Conservation (phyloP, 2,888 invertebrate species). For the Gari tellinella region DNA sequence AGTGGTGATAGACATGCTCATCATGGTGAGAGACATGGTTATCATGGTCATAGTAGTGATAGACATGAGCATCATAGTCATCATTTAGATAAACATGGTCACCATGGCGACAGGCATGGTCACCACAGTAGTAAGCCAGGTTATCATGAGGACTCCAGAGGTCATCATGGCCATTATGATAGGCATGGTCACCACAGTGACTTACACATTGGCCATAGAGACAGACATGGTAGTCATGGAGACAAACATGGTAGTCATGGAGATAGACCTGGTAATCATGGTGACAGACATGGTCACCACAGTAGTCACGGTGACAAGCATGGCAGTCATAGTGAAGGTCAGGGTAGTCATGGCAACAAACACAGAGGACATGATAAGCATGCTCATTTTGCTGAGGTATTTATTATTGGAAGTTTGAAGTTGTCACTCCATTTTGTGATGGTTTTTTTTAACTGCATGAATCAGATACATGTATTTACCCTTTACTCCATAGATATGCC, state of each 20-base stretch:
- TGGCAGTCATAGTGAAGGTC: neutral
- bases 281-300: neutral
- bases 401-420: too few species aligned
- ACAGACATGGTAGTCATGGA: neutral
- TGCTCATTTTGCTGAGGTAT: too few species aligned
- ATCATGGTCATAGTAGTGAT: slow-evolving; percentile 32
- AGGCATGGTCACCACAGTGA: too few species aligned
- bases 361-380: neutral
- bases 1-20: neutral
- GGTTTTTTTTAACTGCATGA: too few species aligned
- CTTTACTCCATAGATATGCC: too few species aligned
- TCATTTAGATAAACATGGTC: slow-evolving; percentile 15
- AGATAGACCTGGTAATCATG: neutral
- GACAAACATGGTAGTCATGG: neutral
- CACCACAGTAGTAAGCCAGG: too few species aligned
- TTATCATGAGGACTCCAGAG: too few species aligned
- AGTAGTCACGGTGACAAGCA: neutral
- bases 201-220: neutral
- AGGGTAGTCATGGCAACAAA: neutral
- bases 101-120: slow-evolving; percentile 21
- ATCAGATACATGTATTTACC: too few species aligned
- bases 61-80: slow-evolving; percentile 31
- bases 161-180: too few species aligned
- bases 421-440: too few species aligned
- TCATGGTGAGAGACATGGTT: slow-evolving; percentile 2